Conservation (phyloP, 2,797 vertebrate genomes). For the Hozukius guyotensis region DNA sequence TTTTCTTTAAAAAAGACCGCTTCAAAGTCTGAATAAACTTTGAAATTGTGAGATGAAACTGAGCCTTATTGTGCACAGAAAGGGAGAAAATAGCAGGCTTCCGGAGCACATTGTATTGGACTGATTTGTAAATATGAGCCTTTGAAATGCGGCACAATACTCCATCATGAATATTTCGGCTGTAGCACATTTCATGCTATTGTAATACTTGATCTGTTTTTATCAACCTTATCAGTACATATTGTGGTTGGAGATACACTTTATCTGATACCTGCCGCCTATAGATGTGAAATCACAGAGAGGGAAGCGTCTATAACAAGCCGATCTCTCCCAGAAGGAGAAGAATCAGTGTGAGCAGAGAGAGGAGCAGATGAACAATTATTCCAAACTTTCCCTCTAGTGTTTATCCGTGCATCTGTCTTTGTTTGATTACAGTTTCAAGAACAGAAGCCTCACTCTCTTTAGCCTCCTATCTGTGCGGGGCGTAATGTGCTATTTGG, state of each 20-base stretch:
- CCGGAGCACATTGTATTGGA: constrained; percentile 63
- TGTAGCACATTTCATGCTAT: constrained; percentile 47
- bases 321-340: neutral
- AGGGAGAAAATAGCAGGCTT: constrained; percentile 73
- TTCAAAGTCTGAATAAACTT: constrained; percentile 85
- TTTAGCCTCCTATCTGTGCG: constrained; percentile 69
- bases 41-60: constrained; percentile 76
- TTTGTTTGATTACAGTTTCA: constrained; percentile 76
- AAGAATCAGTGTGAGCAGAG: constrained; percentile 12
- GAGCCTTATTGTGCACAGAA: constrained; percentile 75
- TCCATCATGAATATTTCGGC: constrained; percentile 71
- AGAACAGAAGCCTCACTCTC: constrained; percentile 61
- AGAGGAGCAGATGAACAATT: constrained; percentile 53
- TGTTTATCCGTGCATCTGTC: constrained; percentile 74
- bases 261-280: constrained; percentile 30
- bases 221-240: constrained; percentile 71
- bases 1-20: constrained; percentile 46
- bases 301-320: neutral
- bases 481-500: constrained; percentile 68
- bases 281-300: constrained; percentile 38
- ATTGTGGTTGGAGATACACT: constrained; percentile 49
- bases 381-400: constrained; percentile 65
- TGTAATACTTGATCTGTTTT: constrained; percentile 64
- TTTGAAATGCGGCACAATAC: constrained; percentile 69
- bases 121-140: constrained; percentile 84